Evolutionary conservation across 2,797 vertebrate species (phyloP).

Genomic region (Macrochelys suwanniensis): DNA sequence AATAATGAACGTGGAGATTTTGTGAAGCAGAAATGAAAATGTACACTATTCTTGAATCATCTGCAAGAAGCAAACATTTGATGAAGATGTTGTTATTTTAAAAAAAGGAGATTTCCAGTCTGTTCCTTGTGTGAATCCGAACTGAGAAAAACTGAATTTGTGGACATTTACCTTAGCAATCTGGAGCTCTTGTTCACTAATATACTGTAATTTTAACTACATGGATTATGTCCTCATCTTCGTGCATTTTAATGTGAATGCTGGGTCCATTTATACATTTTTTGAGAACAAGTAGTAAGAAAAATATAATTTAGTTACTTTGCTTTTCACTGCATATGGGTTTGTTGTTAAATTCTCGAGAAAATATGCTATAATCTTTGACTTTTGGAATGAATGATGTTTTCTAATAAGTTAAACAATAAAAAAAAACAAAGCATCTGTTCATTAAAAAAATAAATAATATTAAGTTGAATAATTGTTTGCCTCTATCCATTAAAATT

Average conservation of each 20-base stretch:
- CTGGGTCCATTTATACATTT: neutral
- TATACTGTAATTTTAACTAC: neutral
- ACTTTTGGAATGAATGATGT: neutral
- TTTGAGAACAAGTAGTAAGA: neutral
- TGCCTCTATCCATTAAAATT: slow-evolving; percentile 46
- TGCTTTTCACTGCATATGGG: neutral
- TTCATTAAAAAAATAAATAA: neutral
- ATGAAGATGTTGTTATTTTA: neutral
- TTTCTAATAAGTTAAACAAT: slow-evolving; percentile 3
- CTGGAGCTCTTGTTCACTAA: neutral
- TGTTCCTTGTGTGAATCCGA: neutral
- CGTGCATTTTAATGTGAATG: neutral
- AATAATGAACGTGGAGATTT: slow-evolving; percentile 39
- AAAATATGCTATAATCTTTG: neutral
- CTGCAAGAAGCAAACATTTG: neutral
- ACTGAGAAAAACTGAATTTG: neutral
- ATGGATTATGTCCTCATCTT: neutral
- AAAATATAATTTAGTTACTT: neutral
- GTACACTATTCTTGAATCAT: neutral
- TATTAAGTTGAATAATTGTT: neutral
- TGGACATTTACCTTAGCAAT: neutral
- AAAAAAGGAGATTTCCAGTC: neutral
- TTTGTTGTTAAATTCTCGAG: rapidly evolving
- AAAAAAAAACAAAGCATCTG: neutral
- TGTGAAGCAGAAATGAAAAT: slow-evolving; percentile 14